Evolutionary conservation across 64 coral and sea anemone species (phyloP), one percentile per base, ranked within the genome.

Genomic region (Montipora foliosa): DNA sequence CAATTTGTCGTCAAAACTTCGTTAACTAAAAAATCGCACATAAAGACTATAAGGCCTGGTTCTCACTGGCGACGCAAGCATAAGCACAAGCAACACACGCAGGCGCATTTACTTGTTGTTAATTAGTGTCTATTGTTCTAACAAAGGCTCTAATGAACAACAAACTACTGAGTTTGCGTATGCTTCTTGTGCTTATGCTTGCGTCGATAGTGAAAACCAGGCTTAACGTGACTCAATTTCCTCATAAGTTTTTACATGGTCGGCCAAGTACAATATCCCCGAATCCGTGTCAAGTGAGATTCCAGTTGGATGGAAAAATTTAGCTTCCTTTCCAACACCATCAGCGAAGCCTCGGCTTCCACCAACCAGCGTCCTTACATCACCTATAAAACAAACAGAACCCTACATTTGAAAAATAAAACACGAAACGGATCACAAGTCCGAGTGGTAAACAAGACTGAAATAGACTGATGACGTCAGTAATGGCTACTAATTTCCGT

Each of bases 281-380:
- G 75, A 92, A 60, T 75, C 8, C 80, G 62, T 61, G 17, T 98
- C 93, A 73, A 79, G 95, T 3, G 96, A 94, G 49, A 95, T 67
- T 58, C 96, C 96, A n/a, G 95, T 97, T 78, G 95, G 95, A 57
- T 97, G 95, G 47, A 91, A 97, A 87, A 97, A 97, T 29, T 81
- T 97, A 17, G 92, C 92, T 14, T 91, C 22, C 81, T 57, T 94
- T 37, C 92, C 91, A 8, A 76, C 57, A 52, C 92, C 95, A 88
- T 97, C 92, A n/a, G 67, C 1, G 7, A 91, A 24, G 1, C 95
- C 95, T 77, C 83, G 76, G 17, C 78, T 79, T 3, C 95, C 92
- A 3, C 95, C 95, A 5, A 57, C 82, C 82, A 97, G 57, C 14
- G 95, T 97, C n/a, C n/a, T 82, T 55, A 97, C 95, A 49, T 58